Percentiles rank a stretch among this genome's conserved stretches.
Evolutionary conservation across 2,797 vertebrate species (phyloP).

Genomic region (Momotus momota): DNA sequence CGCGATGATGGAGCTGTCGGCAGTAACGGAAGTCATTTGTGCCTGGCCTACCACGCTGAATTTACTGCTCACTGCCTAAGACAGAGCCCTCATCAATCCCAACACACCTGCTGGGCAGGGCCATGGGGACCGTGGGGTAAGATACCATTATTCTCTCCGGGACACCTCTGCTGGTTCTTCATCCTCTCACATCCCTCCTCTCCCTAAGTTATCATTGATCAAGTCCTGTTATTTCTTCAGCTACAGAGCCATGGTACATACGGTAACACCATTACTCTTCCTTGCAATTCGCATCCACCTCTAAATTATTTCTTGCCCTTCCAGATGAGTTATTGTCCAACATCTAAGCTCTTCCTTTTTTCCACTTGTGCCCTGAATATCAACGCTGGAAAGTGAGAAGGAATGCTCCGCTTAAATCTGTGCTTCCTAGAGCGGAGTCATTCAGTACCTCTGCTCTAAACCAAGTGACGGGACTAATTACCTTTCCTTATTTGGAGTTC

Average conservation of each 20-base stretch:
- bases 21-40: slow-evolving; percentile 51
- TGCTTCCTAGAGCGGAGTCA: background rate
- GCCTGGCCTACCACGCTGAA: slow-evolving; percentile 69
- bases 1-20: slow-evolving; percentile 78
- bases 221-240: slow-evolving; percentile 67
- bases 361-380: slow-evolving; percentile 24
- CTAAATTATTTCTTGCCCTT: slow-evolving; percentile 69
- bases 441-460: background rate
- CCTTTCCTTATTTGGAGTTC: background rate
- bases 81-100: slow-evolving; percentile 71
- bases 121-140: background rate
- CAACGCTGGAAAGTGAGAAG: background rate
- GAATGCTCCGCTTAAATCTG: background rate
- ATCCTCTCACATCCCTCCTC: slow-evolving; percentile 49
- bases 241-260: slow-evolving; percentile 48
- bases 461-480: background rate
- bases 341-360: background rate
- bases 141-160: slow-evolving; percentile 67
- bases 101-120: slow-evolving; percentile 48
- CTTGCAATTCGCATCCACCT: slow-evolving; percentile 50
- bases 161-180: slow-evolving; percentile 58
- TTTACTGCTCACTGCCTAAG: slow-evolving; percentile 53
- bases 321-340: slow-evolving; percentile 54
- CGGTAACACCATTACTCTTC: slow-evolving; percentile 69
- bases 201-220: slow-evolving; percentile 71